Base-by-base conservation (phyloP, 2,797 vertebrate species). In the Thaleichthys pacificus region DNA sequence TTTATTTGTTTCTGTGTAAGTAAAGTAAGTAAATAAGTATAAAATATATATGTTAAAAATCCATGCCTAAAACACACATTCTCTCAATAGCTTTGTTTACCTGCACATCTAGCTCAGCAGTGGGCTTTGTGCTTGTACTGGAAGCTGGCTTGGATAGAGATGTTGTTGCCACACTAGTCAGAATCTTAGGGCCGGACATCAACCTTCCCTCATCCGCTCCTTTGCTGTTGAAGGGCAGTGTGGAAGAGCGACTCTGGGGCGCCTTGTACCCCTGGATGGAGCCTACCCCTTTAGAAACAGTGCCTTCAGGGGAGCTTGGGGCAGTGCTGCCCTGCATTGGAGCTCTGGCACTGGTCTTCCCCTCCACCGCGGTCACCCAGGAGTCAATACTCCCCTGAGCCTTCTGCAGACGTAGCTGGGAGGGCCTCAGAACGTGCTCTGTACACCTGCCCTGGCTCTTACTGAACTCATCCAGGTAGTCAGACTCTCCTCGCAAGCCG, bases 381-480 rank as follows among this genome's bases (percentile, higher is more conserved):
- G 80, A 85, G 82, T 56, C 82, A 77, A 83, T 90, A 73, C 60
- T 67, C 3, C 81, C 77, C 0, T 72, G 49, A 0, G 84, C 71
- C 81, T 91, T 95, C 78, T 87, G 95, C 17, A 93, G 81, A 15
- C 93, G 93, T 9, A 96, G 82, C 85, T 95, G 91, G 0, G 96
- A 97, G 0, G 97, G 96, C 11, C 91, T 92, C 58, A 96, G 89
- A 22, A 98, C 93, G 15, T 93, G 95, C 69, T 98, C 97, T 0
- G 89, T 90, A 0, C 95, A 96, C 38, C 93, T 94, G 70, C 95
- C 96, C 79, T 89, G 80, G 66, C 86, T 91, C 73, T 74, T 85
- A 77, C 80, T 93, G 7, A 94, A 92, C 66, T 93, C 91, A 0
- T 88, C 88, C 8, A 92, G 80, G 82, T 90, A 91, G 74, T 85